phyloP scores from a whole-genome alignment of 2,888 invertebrate genomes.

The Sisyra terminalis region DNA sequence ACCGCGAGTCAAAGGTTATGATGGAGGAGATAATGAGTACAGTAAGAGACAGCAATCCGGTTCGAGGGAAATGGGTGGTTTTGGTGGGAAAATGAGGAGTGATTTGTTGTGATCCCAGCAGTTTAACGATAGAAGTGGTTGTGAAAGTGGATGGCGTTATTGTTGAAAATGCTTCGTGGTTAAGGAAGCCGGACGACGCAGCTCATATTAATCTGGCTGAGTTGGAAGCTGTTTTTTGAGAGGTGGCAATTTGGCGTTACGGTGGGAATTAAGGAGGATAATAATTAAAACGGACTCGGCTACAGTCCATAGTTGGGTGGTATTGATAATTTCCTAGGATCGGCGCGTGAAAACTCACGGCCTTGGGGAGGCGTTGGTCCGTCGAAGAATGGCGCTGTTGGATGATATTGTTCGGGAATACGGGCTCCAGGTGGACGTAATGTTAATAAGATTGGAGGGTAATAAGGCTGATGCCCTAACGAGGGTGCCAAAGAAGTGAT shows the following conservation, averaged over 20 bases:
- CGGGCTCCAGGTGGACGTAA: not conserved
- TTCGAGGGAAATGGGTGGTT: not conserved
- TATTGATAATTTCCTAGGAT: not conserved
- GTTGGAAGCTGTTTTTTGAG: not conserved
- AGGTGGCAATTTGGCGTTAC: not conserved
- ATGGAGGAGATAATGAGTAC: not conserved
- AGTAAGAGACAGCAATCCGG: not conserved
- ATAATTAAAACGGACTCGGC: not conserved
- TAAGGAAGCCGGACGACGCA: not conserved
- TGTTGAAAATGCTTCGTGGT: not conserved
- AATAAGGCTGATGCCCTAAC: not conserved
- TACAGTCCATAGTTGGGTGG: not conserved
- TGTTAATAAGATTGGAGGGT: not conserved
- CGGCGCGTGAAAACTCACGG: not conserved
- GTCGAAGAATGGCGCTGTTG: not conserved
- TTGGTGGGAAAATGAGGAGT: not conserved
- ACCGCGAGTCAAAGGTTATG: not conserved
- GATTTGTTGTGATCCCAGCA: not conserved
- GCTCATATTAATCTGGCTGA: not conserved
- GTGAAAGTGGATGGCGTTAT: not conserved
- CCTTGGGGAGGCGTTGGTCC: not conserved
- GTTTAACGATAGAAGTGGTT: not conserved
- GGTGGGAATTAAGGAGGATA: not conserved
- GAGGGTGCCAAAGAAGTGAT: not conserved
- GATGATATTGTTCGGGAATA: not conserved